Conservation (phyloP, 2,888 invertebrate genomes). For the Eutolmus rufibarbis region DNA sequence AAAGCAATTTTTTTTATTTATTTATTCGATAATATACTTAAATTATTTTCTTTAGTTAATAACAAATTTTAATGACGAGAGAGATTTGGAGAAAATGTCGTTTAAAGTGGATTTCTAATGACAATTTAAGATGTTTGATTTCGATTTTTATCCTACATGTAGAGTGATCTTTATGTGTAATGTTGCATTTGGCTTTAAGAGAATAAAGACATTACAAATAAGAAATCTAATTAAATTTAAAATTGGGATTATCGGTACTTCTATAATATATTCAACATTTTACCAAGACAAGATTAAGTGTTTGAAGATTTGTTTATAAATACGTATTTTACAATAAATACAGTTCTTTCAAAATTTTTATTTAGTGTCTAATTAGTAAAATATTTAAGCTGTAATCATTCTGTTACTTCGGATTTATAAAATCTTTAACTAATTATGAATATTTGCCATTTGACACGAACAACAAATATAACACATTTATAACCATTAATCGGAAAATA, state of each 20-base stretch:
- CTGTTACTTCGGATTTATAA: background rate
- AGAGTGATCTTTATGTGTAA: background rate
- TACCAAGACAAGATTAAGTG: background rate
- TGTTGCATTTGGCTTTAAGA: background rate
- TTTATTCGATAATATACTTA: conserved; percentile 33
- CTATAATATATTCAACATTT: background rate
- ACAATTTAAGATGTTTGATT: background rate
- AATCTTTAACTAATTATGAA: background rate
- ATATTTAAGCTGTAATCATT: background rate
- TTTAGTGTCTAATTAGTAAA: background rate
- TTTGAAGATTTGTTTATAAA: background rate
- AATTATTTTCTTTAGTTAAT: conserved; percentile 21
- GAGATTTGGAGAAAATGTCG: background rate
- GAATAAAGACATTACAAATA: background rate
- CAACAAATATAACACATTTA: background rate
- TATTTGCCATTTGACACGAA: background rate
- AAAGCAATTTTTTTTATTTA: conserved; percentile 15
- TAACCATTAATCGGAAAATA: background rate
- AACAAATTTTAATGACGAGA: background rate
- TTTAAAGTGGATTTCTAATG: background rate
- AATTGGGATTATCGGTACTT: background rate
- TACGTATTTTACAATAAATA: background rate
- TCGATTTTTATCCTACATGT: background rate
- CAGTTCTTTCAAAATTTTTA: background rate
- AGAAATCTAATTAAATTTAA: background rate